A percentile compares a stretch with the other conserved stretches of the same genome.
These are phyloP conservation scores for Drosophila ficusphila DNA, from an alignment of 1,140 invertebrate genomes.

Conservation along the genomic window DNA sequence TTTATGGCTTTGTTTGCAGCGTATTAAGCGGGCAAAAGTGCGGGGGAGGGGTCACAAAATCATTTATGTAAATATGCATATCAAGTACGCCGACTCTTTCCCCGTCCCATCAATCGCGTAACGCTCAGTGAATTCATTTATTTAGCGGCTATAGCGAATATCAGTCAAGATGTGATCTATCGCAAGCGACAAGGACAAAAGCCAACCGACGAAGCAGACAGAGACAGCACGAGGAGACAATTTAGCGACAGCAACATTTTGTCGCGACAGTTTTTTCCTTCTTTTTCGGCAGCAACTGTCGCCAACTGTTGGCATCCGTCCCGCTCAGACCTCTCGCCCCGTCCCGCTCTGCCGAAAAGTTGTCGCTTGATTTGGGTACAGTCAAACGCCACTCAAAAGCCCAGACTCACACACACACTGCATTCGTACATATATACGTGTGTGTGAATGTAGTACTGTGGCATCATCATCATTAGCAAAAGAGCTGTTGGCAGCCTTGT, in stretches of 20 bases:
- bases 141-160: neutral
- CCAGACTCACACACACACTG: slow-evolving; percentile 16
- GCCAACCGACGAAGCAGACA: slow-evolving; percentile 23
- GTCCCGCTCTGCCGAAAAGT: slow-evolving; percentile 17
- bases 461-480: slow-evolving; percentile 74
- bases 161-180: slow-evolving; percentile 44
- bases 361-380: slow-evolving; percentile 73
- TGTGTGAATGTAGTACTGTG: slow-evolving; percentile 11
- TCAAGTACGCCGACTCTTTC: neutral
- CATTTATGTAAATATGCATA: slow-evolving; percentile 69
- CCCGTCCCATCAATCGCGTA: slow-evolving; percentile 23
- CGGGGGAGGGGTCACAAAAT: slow-evolving; percentile 26
- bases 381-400: slow-evolving; percentile 50
- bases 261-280: slow-evolving; percentile 38
- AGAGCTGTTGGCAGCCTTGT: slow-evolving; percentile 78
- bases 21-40: slow-evolving; percentile 47
- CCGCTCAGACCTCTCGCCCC: slow-evolving; percentile 2
- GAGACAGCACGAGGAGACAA: slow-evolving; percentile 37
- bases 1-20: slow-evolving; percentile 83
- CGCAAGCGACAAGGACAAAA: slow-evolving; percentile 31
- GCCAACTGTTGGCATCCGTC: slow-evolving; percentile 62
- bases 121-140: slow-evolving; percentile 8
- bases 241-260: slow-evolving; percentile 57
- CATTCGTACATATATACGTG: too few species aligned
- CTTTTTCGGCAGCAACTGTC: slow-evolving; percentile 59